A percentile compares a stretch with the other conserved stretches of the same genome.
phyloP scores from a whole-genome alignment of 2,888 invertebrate species.

The Athalia cordata region DNA sequence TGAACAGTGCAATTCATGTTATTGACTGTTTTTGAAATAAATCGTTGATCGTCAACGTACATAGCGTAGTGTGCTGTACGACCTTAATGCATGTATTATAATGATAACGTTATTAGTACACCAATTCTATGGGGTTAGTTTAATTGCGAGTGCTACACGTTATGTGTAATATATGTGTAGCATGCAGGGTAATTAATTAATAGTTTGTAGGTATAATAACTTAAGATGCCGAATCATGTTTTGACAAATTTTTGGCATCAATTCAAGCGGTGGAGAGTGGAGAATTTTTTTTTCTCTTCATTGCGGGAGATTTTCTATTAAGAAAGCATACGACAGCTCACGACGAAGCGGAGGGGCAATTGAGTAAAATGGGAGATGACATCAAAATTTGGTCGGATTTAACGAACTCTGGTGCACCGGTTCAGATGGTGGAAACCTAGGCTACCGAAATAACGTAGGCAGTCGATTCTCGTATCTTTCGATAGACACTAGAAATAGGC shows the following conservation, averaged over 20 bases:
- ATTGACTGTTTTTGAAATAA: too few relatives aligned
- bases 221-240: neutral
- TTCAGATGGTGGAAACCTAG: neutral
- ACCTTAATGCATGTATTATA: too few relatives aligned
- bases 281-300: neutral
- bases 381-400: slow-evolving; percentile 28
- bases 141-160: too few relatives aligned
- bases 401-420: slow-evolving; percentile 19
- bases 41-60: too few relatives aligned
- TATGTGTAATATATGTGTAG: neutral
- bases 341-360: neutral
- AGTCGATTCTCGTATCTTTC: neutral
- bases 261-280: neutral
- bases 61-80: too few relatives aligned
- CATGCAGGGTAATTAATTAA: neutral
- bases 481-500: neutral
- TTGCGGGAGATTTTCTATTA: neutral
- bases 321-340: too few relatives aligned
- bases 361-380: slow-evolving; percentile 16
- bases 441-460: slow-evolving; percentile 20
- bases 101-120: too few relatives aligned
- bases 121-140: too few relatives aligned
- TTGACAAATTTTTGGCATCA: neutral
- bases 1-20: too few relatives aligned
- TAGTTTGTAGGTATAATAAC: neutral